Base-by-base conservation (phyloP, 2,888 invertebrate species). In the Tipula unca region DNA sequence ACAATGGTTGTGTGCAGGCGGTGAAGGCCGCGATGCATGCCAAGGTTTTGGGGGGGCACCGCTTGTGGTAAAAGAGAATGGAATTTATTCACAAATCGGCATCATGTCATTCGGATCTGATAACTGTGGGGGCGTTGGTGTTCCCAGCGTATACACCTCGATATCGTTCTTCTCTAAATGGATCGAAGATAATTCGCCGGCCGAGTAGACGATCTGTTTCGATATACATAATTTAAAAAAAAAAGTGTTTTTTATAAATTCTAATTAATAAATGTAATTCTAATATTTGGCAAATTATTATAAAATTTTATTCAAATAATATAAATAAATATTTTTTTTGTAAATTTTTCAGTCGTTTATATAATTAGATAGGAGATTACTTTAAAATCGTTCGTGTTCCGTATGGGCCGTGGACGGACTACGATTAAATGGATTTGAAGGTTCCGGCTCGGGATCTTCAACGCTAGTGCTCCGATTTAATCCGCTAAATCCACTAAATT, bases 41-140 rank as follows among this genome's bases (percentile, higher is more conserved):
- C 94, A 95, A 10, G 96, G 96, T 4, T 96, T 95, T 88, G 96
- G 95, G 2, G 96, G 96, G 3, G 95, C 95, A 0, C 96, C 96
- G 0, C 90, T 96, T 3, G 89, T 96, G 85, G 90, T 94, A 1
- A 92, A 91, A 86, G 93, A 94, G 87, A 93, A 93, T 87, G 93
- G 93, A 29, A 92, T 92, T 54, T 93, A 92, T 89, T 92, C 93
- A 85, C 94, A 95, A 95, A 92, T 95, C 87, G 96, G 96, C 36
- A 94, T 96, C 48, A 93, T 96, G 87, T 96, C 96, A 0, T 96
- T 95, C 88, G 96, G 96, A 1, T 95, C 95, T 0, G 95, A 95
- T 87, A 95, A 95, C 89, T 95, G 95, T 88, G 94, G 95, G 29
- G 94, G 93, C 25, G 91, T 93, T 86, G 95, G 95, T 2, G 92